Percentiles rank a stretch among this genome's conserved stretches.
phyloP scores from a whole-genome alignment of 2,797 vertebrate genomes.

The Falco columbarius region DNA sequence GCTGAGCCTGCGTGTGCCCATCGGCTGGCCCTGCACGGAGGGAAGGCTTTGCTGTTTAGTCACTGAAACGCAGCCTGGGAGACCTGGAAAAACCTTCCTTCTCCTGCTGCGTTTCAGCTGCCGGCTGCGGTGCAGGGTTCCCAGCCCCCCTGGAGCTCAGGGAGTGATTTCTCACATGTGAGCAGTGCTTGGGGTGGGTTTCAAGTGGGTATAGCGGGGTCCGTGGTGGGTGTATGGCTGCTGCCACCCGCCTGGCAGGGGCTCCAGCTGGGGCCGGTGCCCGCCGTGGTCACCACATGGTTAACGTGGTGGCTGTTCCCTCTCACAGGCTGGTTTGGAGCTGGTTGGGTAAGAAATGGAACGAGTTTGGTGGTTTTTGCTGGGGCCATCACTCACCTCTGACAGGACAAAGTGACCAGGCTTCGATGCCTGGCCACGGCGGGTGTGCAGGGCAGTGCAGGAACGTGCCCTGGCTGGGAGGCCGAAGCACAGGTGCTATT shows the following conservation, averaged over 20 bases:
- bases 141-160: fast-evolving
- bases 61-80: background rate
- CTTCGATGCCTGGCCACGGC: background rate
- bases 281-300: background rate
- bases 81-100: background rate
- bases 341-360: conserved; percentile 54
- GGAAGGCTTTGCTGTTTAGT: background rate
- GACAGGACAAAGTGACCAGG: conserved; percentile 23
- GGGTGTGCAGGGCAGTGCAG: fast-evolving
- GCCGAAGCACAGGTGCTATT: background rate
- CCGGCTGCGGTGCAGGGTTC: fast-evolving
- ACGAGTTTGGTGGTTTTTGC: conserved; percentile 50
- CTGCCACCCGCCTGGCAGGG: background rate
- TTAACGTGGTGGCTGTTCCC: background rate
- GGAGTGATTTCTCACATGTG: fast-evolving
- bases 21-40: fast-evolving
- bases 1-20: background rate
- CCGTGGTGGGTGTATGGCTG: fast-evolving
- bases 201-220: fast-evolving
- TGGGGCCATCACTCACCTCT: background rate
- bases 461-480: background rate
- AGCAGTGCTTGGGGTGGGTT: background rate
- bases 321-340: background rate
- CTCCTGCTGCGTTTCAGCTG: fast-evolving
- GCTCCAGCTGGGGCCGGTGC: background rate